Evolutionary conservation across 1,140 invertebrate genomes (phyloP).

Genomic region (Zaprionus tsacasi): DNA sequence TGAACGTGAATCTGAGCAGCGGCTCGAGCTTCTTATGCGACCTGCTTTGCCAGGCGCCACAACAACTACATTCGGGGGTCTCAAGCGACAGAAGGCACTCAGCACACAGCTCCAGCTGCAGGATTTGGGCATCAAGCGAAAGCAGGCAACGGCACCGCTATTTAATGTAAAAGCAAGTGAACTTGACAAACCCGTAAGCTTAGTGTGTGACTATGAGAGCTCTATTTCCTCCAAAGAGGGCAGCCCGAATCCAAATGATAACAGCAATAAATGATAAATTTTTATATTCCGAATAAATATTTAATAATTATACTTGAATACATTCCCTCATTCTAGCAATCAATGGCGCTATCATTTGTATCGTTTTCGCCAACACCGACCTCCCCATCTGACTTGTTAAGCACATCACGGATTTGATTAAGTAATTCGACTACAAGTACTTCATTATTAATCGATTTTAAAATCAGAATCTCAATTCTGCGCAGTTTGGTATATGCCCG

Average conservation of each 20-base stretch:
- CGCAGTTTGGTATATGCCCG: slow-evolving; percentile 61
- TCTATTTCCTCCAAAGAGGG: slow-evolving; percentile 44
- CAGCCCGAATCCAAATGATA: slow-evolving; percentile 45
- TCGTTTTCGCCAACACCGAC: neutral
- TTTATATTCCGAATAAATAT: slow-evolving; percentile 23
- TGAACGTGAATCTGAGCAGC: slow-evolving; percentile 83
- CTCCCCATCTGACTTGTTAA: slow-evolving; percentile 45
- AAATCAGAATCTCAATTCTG: slow-evolving; percentile 53
- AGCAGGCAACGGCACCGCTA: slow-evolving; percentile 9
- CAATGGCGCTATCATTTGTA: neutral
- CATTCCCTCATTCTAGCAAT: slow-evolving; percentile 44
- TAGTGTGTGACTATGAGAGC: slow-evolving; percentile 65
- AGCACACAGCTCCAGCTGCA: slow-evolving; percentile 68
- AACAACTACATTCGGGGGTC: slow-evolving; percentile 85
- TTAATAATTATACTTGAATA: slow-evolving; percentile 19
- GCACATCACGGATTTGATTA: slow-evolving; percentile 54
- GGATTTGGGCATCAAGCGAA: slow-evolving; percentile 78
- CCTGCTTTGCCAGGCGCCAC: slow-evolving; percentile 86
- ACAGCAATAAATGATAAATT: slow-evolving; percentile 4
- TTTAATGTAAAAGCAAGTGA: neutral
- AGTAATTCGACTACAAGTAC: slow-evolving; percentile 45
- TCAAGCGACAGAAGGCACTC: slow-evolving; percentile 85
- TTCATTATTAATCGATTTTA: slow-evolving; percentile 34
- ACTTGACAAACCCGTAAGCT: slow-evolving; percentile 37
- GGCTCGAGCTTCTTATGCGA: slow-evolving; percentile 85